Evolutionary conservation across 2,797 vertebrate genomes (phyloP).

Genomic region (Chrosomus eos): DNA sequence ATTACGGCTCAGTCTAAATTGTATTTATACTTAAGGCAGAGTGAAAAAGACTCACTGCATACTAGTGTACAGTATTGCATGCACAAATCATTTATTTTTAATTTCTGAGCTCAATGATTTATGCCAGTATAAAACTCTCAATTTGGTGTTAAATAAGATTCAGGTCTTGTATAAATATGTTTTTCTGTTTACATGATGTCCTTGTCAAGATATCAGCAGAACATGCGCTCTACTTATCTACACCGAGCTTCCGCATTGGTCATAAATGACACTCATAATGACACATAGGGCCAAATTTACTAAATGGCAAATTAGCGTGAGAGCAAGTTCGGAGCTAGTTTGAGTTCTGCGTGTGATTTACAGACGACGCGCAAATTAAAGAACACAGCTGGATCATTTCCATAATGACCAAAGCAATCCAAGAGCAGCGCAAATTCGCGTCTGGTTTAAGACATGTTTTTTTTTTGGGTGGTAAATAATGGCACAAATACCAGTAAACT

Average conservation of each 20-base stretch:
- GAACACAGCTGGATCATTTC: too few species aligned
- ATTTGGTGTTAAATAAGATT: background rate
- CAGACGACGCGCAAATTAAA: too few species aligned
- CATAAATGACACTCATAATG: slow-evolving; percentile 67
- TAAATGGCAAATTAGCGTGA: too few species aligned
- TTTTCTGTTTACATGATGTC: slow-evolving; percentile 1
- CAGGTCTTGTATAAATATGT: background rate
- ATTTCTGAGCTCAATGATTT: background rate
- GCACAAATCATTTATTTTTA: background rate
- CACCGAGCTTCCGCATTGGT: background rate
- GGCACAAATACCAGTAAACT: too few species aligned
- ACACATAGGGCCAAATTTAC: slow-evolving; percentile 56
- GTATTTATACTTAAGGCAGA: background rate
- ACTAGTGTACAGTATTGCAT: background rate
- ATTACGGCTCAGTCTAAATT: background rate
- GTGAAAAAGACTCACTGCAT: background rate
- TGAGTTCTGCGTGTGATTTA: too few species aligned
- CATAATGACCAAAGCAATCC: too few species aligned
- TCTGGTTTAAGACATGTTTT: too few species aligned
- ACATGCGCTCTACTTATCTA: background rate
- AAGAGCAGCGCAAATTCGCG: too few species aligned
- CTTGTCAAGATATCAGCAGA: slow-evolving; percentile 43
- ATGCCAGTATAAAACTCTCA: background rate
- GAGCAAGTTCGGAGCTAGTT: too few species aligned
- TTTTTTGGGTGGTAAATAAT: too few species aligned